Conservation (phyloP, 2,113 vertebrate species). For the Phalacrocorax aristotelis region DNA sequence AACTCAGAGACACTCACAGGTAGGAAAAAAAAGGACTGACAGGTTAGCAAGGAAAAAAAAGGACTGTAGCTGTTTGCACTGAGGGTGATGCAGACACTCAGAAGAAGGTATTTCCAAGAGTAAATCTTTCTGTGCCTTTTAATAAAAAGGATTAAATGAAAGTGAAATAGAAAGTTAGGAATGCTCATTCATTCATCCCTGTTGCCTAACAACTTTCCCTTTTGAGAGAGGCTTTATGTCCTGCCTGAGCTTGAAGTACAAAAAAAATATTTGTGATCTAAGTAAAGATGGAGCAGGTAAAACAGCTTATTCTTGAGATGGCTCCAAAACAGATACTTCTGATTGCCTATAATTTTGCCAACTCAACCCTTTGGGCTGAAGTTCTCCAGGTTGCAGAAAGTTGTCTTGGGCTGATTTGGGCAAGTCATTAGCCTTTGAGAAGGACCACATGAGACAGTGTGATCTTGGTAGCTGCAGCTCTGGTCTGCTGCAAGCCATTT, state of each 20-base stretch:
- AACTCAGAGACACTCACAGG: neutral
- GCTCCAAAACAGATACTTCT: neutral
- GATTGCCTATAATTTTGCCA: neutral
- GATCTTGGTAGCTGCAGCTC: neutral
- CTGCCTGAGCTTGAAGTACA: neutral
- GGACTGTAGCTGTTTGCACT: neutral
- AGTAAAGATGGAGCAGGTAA: neutral
- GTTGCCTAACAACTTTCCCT: neutral
- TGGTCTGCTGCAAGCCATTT: neutral
- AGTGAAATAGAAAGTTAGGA: neutral
- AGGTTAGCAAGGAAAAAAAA: neutral
- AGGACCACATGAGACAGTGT: neutral
- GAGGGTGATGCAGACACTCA: neutral
- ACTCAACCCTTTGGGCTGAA: neutral
- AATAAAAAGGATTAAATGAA: neutral
- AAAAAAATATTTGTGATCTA: neutral
- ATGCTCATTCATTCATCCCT: neutral
- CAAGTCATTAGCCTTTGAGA: neutral
- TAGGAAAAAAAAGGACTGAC: neutral
- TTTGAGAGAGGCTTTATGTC: neutral
- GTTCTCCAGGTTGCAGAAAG: neutral
- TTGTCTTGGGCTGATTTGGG: neutral
- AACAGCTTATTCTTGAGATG: no score
- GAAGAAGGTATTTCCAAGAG: neutral
- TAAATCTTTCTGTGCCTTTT: neutral